phyloP scores from a whole-genome alignment of 2,113 vertebrate species.

The Pionites leucogaster region DNA sequence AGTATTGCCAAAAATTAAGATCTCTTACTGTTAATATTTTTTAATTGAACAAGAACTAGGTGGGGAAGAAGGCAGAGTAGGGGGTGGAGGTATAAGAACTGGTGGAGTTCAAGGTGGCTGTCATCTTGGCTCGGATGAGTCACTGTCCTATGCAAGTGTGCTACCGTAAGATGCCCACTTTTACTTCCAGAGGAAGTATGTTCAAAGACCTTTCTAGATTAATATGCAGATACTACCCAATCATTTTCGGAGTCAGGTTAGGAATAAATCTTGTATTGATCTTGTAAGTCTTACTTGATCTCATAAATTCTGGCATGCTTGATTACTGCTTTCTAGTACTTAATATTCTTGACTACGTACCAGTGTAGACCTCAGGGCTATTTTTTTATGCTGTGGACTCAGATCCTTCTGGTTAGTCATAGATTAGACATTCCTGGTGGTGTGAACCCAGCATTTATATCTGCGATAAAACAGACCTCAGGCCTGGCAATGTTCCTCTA shows the following conservation, averaged over 20 bases:
- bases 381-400: neutral
- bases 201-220: neutral
- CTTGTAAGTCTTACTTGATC: neutral
- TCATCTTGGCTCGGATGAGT: neutral
- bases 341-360: neutral
- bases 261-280: neutral
- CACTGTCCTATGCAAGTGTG: neutral
- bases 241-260: neutral
- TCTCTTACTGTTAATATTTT: neutral
- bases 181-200: neutral
- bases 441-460: neutral
- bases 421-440: neutral
- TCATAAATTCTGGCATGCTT: neutral
- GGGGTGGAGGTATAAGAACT: neutral
- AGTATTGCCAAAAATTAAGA: neutral
- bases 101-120: neutral
- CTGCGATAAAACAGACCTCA: neutral
- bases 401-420: neutral
- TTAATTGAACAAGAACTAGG: neutral
- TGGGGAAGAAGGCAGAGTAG: neutral
- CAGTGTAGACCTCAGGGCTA: neutral
- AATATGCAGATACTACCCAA: neutral
- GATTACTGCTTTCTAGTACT: neutral
- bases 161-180: neutral
- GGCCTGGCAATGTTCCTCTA: neutral